Base-by-base conservation (phyloP, 1,140 invertebrate species). In the Drosophila parabipectinata region DNA sequence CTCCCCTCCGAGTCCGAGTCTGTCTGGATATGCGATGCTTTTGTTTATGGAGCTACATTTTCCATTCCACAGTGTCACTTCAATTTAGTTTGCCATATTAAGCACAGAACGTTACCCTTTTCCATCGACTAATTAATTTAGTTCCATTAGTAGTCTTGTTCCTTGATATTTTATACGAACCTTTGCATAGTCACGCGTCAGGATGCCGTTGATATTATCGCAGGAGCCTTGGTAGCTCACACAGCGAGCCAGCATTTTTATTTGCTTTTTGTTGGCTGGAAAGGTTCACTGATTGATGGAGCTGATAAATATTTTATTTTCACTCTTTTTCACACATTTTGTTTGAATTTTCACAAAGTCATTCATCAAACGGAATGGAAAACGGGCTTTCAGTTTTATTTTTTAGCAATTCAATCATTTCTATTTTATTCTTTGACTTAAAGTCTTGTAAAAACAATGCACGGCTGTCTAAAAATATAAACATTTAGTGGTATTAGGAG, bases 221-320 rank as follows among this genome's bases (percentile, higher is more conserved):
- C 88, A 85, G 59, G 91, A 92, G 21, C 91, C 91, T 64, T 92
- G 90, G 47, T 84, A 81, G 41, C 90, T 91, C 12, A 92, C 91
- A 41, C 91, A 92, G 15, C 90, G 89, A 28, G 67, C 91, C 83
- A 92, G 64, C 91, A 92, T 92, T 39, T 63, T 87, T 37, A 15
- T 44, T 44, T 44, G 15, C 15, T 18, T 7, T 44, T 15, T 44
- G n/a, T 44, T 44, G n/a, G 15, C 41, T 18, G 14, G 41, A 53
- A 47, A 53, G 44, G 41, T 75, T 50, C 21, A 30, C 47, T 61
- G 57, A 32, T 72, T 59, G 30, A 72, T 61, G 28, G 3, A 28
- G 34, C 39, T 44, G 39, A 37, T 56, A 10, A 14, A 6, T 34
- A 52, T 48, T 44, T 9, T 57, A 48, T 32, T 15, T 37, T 47